Evolutionary conservation across 2,888 invertebrate genomes (phyloP), one percentile per base, ranked within the genome.

Genomic region (Limnephilus auricula): DNA sequence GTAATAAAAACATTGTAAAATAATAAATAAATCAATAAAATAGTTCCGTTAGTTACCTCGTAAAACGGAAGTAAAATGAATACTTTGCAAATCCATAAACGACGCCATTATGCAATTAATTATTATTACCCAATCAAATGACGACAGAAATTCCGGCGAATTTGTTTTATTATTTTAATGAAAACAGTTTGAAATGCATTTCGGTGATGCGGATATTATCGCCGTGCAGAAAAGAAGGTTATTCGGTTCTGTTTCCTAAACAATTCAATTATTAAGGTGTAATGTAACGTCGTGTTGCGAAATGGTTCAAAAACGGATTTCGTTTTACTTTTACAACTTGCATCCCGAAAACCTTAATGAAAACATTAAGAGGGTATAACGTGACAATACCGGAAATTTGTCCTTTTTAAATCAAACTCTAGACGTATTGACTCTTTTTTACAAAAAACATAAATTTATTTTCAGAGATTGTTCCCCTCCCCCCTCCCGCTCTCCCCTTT

Each of bases 161-260:
- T 65, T 65, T 65, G 65, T 65, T 45, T 18, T 65, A n/a, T 65
- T 65, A 15, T 45, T 50, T 65, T 65, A 65, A 37, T 37, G 3
- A 31, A 80, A 84, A 30, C 6, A 85, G 45, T 45, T 25, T 84
- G 84, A 84, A 84, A 84, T 85, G 85, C 85, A 85, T 85, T 85
- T 85, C 40, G 30, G 85, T 30, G 85, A 85, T 85, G 40, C 85
- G 85, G 85, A 85, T n/a, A 40, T 85, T 18, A 85, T 40, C 30
- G 40, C 40, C 3, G 25, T 65, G 85, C 32, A 82, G 25, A 82
- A 85, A 85, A 40, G 85, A 85, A 85, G 85, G 85, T 85, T 85
- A 40, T 85, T 85, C 85, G 85, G 45, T 40, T 40, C 15, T 37
- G 40, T 85, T 85, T 40, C 85, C n/a, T 30, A 85, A 37, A 85